Evolutionary conservation across 2,888 invertebrate species (phyloP).

Genomic region (Diloba caeruleocephala): DNA sequence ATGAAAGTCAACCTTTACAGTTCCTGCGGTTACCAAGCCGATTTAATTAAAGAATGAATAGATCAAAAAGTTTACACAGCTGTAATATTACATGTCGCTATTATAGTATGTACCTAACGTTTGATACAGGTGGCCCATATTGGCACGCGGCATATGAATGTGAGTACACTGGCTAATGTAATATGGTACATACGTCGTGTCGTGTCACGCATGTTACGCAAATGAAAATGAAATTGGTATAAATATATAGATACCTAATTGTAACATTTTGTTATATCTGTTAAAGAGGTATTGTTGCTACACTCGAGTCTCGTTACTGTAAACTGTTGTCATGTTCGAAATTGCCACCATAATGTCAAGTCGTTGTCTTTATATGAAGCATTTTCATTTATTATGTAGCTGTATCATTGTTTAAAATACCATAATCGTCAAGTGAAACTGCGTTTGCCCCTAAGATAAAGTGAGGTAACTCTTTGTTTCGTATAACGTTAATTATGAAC

Average conservation of each 20-base stretch:
- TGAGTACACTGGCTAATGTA: constrained; percentile 39
- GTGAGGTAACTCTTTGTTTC: constrained; percentile 50
- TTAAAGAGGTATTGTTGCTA: constrained; percentile 23
- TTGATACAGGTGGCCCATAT: constrained; percentile 58
- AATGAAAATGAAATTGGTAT: constrained; percentile 27
- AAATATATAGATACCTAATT: constrained; percentile 20
- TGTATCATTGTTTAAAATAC: constrained; percentile 33
- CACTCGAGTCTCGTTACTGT: constrained; percentile 5
- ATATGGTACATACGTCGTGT: constrained; percentile 42
- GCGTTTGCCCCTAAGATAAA: constrained; percentile 49
- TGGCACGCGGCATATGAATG: constrained; percentile 51
- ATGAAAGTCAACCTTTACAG: constrained; percentile 41
- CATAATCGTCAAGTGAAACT: constrained; percentile 42
- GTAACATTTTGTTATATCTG: constrained; percentile 15
- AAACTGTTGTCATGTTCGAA: constrained; percentile 15
- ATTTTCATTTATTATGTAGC: constrained; percentile 40
- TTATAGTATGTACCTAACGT: constrained; percentile 42
- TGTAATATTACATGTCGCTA: constrained; percentile 47
- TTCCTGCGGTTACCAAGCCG: constrained; percentile 49
- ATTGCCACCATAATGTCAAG: constrained; percentile 8
- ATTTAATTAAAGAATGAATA: constrained; percentile 48
- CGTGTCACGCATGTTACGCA: constrained; percentile 33
- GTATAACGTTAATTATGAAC: constrained; percentile 64
- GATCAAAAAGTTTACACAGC: constrained; percentile 63
- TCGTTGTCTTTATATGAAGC: constrained; percentile 24